Base-by-base conservation (phyloP, 1,140 invertebrate species). In the Drosophila sp. region DNA sequence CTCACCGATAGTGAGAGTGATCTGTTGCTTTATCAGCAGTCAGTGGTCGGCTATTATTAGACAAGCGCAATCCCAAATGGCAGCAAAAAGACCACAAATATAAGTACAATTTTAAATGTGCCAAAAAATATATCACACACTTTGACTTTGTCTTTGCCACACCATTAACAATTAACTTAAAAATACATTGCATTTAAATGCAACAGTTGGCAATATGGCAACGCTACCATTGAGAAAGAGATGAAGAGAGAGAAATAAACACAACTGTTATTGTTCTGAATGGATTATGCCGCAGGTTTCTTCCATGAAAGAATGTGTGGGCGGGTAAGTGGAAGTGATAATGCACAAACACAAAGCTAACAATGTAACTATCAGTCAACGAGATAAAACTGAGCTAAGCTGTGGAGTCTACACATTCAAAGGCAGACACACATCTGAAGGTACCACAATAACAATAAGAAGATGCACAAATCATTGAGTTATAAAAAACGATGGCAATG, bases 1-100 rank as follows among this genome's bases (percentile, higher is more conserved):
- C 62, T 59, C 57, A 62, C 34, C 58, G 75, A 78, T 78, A 76
- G 79, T 63, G 76, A 78, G 79, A 81, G 79, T 76, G 80, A 78
- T 84, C 76, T 79, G 58, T 62, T 56, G 65, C 65, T 84, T 80
- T 84, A 84, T 84, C 73, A 84, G 76, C 53, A 50, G 41, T n/a
- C 53, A 50, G 41, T n/a, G 50, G 41, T 36, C 51, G 56, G 59
- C 45, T 78, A 86, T 80, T 78, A 79, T 62, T 69, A 80, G 45
- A 58, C 41, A 65, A 38, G 34, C 61, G 25, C 27, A 71, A 41
- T 40, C 61, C 53, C 56, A 66, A 69, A 62, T 50, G 43, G 38
- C 59, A 43, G 36, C 41, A 53, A 54, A 54, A 54, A 5, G 32
- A 67, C 50, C 56, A 41, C 57, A 80, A 76, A 69, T 76, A 54